Evolutionary conservation across 92 coral and sea anemone species (phyloP).

Genomic region (Porites rus): DNA sequence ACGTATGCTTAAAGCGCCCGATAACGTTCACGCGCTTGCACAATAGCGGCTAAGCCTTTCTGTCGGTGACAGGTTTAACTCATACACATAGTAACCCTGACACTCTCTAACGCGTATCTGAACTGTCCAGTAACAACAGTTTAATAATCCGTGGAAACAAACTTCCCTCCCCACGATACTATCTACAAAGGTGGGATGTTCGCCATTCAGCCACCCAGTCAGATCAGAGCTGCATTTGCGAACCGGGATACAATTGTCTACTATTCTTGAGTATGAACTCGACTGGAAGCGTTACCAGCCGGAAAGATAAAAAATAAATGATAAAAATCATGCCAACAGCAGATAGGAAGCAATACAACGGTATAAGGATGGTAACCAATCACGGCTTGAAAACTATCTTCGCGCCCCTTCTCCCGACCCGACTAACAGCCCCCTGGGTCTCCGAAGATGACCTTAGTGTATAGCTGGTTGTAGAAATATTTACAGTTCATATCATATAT

Average conservation of each 20-base stretch:
- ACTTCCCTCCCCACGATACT: conserved; percentile 5
- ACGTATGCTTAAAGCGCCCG: no score
- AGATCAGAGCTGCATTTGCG: conserved; percentile 4
- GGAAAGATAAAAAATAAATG: not conserved
- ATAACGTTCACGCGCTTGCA: not conserved
- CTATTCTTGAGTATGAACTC: conserved; percentile 1
- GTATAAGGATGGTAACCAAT: no score
- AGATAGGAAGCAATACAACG: no score
- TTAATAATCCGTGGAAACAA: not conserved
- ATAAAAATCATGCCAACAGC: no score
- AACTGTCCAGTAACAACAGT: conserved; percentile 13
- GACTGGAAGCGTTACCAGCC: conserved; percentile 35
- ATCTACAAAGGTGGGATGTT: not conserved
- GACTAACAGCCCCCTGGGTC: no score
- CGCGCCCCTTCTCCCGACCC: no score
- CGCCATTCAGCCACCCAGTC: conserved; percentile 7
- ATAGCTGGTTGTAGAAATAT: no score
- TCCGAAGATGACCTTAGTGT: no score
- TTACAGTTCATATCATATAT: no score
- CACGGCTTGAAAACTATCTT: no score
- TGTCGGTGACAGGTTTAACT: not conserved
- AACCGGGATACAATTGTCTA: not conserved
- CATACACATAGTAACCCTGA: conserved; percentile 9
- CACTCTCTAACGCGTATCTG: conserved; percentile 17
- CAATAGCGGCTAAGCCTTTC: not conserved